These are phyloP conservation scores for Rhodophaea formosa DNA, from an alignment of 2,888 invertebrate genomes.

Conservation along the genomic window DNA sequence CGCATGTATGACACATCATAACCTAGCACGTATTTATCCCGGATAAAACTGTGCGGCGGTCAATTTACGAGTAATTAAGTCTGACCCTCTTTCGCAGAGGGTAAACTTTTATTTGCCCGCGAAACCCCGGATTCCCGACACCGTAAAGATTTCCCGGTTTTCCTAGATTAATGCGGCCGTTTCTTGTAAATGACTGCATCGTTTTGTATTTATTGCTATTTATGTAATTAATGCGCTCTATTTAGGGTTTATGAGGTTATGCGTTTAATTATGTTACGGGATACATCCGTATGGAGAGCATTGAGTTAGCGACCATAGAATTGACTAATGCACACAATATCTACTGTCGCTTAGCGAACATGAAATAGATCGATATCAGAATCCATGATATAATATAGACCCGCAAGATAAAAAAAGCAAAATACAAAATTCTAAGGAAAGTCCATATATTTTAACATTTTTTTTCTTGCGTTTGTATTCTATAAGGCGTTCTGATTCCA, in stretches of 20 bases:
- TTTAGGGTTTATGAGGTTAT: conserved; percentile 16
- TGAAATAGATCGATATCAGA: too few relatives aligned
- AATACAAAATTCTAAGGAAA: too few relatives aligned
- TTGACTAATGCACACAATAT: too few relatives aligned
- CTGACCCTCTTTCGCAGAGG: conserved; percentile 75
- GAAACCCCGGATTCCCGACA: conserved; percentile 61
- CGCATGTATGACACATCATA: conserved; percentile 59
- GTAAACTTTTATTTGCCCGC: conserved; percentile 75
- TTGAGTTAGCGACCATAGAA: neutral
- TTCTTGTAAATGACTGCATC: conserved; percentile 33
- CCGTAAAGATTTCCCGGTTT: conserved; percentile 55
- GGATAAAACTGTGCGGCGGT: conserved; percentile 71
- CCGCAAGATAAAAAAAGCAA: too few relatives aligned
- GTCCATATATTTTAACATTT: too few relatives aligned
- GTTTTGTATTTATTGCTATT: conserved; percentile 29
- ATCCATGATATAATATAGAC: too few relatives aligned
- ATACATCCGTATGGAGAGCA: neutral
- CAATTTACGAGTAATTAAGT: conserved; percentile 81
- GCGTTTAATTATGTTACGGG: conserved; percentile 7
- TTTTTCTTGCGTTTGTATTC: too few relatives aligned
- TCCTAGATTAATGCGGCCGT: conserved; percentile 55
- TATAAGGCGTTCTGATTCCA: too few relatives aligned
- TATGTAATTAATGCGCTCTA: conserved; percentile 18
- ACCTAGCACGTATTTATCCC: conserved; percentile 58
- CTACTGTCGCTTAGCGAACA: too few relatives aligned